These are phyloP conservation scores for Drosophila anomelani DNA, from an alignment of 2,888 invertebrate genomes.

Conservation along the genomic window DNA sequence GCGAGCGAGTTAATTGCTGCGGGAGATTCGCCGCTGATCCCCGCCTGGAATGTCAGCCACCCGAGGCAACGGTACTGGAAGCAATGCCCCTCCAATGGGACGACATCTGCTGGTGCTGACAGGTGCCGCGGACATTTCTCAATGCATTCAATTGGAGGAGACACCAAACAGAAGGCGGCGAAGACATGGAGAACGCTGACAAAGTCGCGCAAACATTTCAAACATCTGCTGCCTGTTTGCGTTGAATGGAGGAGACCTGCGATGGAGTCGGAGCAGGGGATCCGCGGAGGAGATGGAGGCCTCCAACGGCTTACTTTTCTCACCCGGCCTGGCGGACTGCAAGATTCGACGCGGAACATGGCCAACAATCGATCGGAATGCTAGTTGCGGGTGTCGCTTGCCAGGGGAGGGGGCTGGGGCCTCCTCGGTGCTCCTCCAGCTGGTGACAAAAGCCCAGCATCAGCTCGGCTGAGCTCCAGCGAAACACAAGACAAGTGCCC, in stretches of 20 bases:
- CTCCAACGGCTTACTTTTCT: constrained; percentile 70
- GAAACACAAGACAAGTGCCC: constrained; percentile 25
- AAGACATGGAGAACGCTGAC: constrained; percentile 53
- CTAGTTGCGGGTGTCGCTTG: constrained; percentile 66
- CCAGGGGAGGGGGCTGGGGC: constrained; percentile 20
- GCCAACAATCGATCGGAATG: constrained; percentile 75
- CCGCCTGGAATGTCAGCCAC: constrained; percentile 26
- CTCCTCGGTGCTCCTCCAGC: constrained; percentile 12
- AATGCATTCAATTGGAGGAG: constrained; percentile 60
- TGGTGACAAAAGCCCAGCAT: constrained; percentile 62
- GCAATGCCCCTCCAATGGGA: constrained; percentile 37
- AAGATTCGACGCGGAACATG: constrained; percentile 59
- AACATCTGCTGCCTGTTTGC: constrained; percentile 64
- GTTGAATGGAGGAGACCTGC: constrained; percentile 51
- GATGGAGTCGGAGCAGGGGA: constrained; percentile 9
- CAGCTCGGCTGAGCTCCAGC: constrained; percentile 1
- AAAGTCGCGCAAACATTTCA: constrained; percentile 72
- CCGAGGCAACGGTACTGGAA: constrained; percentile 55
- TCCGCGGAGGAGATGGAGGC: constrained; percentile 17
- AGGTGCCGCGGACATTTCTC: constrained; percentile 68
- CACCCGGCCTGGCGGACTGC: constrained; percentile 53
- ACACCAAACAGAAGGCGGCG: constrained; percentile 35
- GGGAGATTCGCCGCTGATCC: constrained; percentile 20
- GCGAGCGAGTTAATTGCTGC: constrained; percentile 32
- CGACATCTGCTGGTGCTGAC: constrained; percentile 56